Evolutionary conservation across 2,113 vertebrate genomes (phyloP).

Genomic region (Lichenostomus cassidix): DNA sequence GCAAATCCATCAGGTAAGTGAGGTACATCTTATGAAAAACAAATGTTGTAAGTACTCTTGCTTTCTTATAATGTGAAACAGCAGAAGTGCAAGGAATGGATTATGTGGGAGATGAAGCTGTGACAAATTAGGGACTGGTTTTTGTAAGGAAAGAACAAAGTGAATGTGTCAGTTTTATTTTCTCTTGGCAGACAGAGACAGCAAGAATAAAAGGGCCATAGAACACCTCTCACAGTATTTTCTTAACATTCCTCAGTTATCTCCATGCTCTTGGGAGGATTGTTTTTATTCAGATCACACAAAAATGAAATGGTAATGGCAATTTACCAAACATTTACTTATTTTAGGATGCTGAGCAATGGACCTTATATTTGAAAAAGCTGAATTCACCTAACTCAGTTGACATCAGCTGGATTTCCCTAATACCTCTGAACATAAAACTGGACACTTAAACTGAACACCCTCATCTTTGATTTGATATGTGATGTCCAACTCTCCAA

Average conservation of each 20-base stretch:
- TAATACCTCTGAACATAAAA: background rate
- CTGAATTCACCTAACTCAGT: background rate
- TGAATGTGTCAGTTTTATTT: background rate
- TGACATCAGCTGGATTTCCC: background rate
- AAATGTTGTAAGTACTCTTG: background rate
- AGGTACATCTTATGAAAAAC: background rate
- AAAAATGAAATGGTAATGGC: background rate
- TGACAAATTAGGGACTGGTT: background rate
- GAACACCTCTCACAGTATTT: background rate
- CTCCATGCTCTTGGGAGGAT: background rate
- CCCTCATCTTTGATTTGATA: background rate
- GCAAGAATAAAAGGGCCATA: background rate
- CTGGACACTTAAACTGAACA: background rate
- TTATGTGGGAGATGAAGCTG: background rate
- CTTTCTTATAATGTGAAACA: background rate
- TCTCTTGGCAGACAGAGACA: background rate
- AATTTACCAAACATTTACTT: background rate
- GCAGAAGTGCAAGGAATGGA: background rate
- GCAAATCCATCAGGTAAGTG: background rate
- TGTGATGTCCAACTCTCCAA: background rate
- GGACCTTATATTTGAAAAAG: background rate
- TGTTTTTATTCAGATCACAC: background rate
- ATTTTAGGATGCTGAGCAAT: background rate
- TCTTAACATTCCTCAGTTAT: background rate
- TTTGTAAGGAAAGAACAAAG: background rate